A percentile compares a stretch with the other conserved stretches of the same genome.
These are phyloP conservation scores for Drosophila eohydei DNA, from an alignment of 2,888 invertebrate species.

Conservation along the genomic window DNA sequence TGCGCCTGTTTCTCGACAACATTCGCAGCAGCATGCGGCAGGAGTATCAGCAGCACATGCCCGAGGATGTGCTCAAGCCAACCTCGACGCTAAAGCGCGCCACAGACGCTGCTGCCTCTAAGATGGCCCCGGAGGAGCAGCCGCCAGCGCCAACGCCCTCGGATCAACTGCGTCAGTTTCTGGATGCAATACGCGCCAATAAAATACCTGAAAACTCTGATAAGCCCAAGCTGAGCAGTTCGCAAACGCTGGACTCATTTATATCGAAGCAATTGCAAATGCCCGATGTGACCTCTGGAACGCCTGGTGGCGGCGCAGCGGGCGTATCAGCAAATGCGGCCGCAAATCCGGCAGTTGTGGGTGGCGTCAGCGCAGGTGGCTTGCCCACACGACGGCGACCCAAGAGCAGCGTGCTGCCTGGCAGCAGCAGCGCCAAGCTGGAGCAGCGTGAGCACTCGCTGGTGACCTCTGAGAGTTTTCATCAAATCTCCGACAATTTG, in stretches of 20 bases:
- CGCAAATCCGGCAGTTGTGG: slow-evolving; percentile 2
- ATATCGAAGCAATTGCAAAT: slow-evolving; percentile 82
- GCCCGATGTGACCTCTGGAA: slow-evolving; percentile 82
- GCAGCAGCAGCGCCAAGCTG: slow-evolving; percentile 51
- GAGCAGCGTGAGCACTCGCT: slow-evolving; percentile 82
- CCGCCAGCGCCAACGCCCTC: slow-evolving; percentile 83
- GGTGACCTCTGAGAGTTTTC: slow-evolving; percentile 84
- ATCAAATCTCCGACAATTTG: slow-evolving; percentile 84
- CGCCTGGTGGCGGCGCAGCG: slow-evolving; percentile 56
- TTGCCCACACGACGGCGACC: slow-evolving; percentile 67
- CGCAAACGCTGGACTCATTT: slow-evolving; percentile 81
- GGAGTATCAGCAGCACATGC: slow-evolving; percentile 82
- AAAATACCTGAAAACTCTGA: slow-evolving; percentile 83
- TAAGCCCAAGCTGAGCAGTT: slow-evolving; percentile 80
- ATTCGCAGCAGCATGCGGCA: slow-evolving; percentile 84
- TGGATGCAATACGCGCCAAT: slow-evolving; percentile 85
- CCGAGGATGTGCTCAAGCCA: slow-evolving; percentile 81
- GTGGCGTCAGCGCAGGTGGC: slow-evolving; percentile 20
- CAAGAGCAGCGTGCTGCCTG: slow-evolving; percentile 60
- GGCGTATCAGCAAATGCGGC: background rate
- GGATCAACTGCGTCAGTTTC: slow-evolving; percentile 84
- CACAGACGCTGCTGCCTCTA: background rate
- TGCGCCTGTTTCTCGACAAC: slow-evolving; percentile 83
- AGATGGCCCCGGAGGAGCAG: slow-evolving; percentile 14
- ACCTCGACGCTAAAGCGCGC: slow-evolving; percentile 55